These are phyloP conservation scores for Charadrius vociferus DNA, from an alignment of 2,113 vertebrate species.

Conservation along the genomic window DNA sequence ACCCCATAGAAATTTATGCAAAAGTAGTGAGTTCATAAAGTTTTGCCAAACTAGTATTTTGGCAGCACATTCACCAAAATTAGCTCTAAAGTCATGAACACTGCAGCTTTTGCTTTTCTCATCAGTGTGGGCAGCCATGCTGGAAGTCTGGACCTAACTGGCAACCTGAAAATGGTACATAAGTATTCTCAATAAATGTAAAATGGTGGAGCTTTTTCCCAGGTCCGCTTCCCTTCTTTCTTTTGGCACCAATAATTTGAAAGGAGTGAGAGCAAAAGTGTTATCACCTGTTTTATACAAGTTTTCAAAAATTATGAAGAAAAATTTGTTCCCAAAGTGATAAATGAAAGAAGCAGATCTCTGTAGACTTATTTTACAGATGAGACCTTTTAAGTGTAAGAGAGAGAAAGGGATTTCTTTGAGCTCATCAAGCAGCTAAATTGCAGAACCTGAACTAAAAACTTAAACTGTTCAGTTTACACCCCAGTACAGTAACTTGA, in stretches of 20 bases:
- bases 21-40: background rate
- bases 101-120: background rate
- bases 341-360: background rate
- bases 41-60: background rate
- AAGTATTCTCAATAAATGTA: background rate
- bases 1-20: background rate
- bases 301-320: background rate
- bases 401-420: background rate
- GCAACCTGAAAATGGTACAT: background rate
- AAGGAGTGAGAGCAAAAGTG: background rate
- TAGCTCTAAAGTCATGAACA: background rate
- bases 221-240: background rate
- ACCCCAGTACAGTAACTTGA: background rate
- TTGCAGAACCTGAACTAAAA: background rate
- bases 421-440: background rate
- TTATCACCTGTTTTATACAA: background rate
- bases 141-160: background rate
- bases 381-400: rapidly evolving
- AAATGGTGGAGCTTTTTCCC: background rate
- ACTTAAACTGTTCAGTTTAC: background rate
- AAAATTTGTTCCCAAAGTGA: background rate
- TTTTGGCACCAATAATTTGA: background rate
- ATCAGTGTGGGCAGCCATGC: background rate
- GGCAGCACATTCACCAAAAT: background rate
- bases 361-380: background rate